Evolutionary conservation across 2,888 invertebrate genomes (phyloP), one percentile per base, ranked within the genome.

Genomic region (Sarcophaga carnaria): DNA sequence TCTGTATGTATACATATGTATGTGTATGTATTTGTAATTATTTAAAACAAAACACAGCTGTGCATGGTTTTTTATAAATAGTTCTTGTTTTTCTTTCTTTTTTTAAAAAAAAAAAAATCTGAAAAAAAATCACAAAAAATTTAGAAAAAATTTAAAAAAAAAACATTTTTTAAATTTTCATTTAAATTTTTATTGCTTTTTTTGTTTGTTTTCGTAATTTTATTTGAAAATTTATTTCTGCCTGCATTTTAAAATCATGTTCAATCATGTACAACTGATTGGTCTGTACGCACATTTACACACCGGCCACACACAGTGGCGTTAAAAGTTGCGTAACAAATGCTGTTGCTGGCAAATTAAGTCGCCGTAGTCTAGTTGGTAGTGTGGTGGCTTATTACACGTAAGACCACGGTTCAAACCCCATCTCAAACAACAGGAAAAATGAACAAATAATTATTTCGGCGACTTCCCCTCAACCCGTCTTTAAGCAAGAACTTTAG

Each of bases 231-330:
- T 37, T 10, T 37, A 37, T 67, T 67, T 64, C 72, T 49, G 66
- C 72, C 83, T 74, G 78, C 83, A 79, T 78, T 80, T 86, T 22
- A 75, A 83, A 77, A 83, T 79, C 80, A 80, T 80, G 74, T 83
- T 83, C 83, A 83, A 86, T 80, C 80, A 86, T 77, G 77, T 80
- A 86, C 72, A 54, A 80, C 80, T 77, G 83, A 86, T 86, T 83
- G 63, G 72, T 77, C 47, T 77, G 20, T 22, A 37, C 37, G 37
- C 37, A 37, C 2, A 37, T 37, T 37, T 37, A 78, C 14, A 74
- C 37, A 60, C 3, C 54, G 1, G 10, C 25, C 82, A 62, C 10
- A 45, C 62, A 72, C 20, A 37, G 37, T 37, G 27, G 3, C 1
- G 1, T 25, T 25, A 25, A 3, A 25, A 25, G 1, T 25, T 1